Conservation (phyloP, 2,113 vertebrate species). For the Cavia porcellus region DNA sequence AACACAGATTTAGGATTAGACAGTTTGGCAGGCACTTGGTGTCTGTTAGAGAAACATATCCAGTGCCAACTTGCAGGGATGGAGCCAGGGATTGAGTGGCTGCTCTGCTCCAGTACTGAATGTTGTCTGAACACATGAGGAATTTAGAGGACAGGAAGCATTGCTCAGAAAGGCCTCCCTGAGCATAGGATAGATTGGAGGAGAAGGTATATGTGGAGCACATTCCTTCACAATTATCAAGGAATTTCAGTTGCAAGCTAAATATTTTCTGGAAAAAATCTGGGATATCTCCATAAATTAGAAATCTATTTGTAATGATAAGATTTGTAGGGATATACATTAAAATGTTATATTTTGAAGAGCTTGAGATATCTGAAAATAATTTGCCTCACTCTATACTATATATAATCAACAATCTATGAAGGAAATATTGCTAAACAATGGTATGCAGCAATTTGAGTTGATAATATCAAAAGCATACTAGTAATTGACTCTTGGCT, state of each 20-base stretch:
- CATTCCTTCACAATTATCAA: background rate
- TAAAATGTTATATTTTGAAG: slow-evolving; percentile 55
- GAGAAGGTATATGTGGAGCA: background rate
- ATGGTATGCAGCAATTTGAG: background rate
- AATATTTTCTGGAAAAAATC: slow-evolving; percentile 32
- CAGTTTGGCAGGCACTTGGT: background rate
- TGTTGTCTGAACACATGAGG: background rate
- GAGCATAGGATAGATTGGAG: background rate
- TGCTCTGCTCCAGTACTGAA: background rate
- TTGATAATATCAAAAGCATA: background rate
- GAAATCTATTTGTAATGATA: slow-evolving; percentile 17
- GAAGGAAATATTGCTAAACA: slow-evolving; percentile 24
- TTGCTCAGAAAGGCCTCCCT: background rate
- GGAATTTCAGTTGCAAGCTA: background rate
- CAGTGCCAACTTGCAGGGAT: background rate
- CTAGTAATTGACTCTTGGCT: background rate
- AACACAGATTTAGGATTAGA: background rate
- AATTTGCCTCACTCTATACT: background rate
- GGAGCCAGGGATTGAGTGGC: background rate
- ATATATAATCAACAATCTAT: background rate
- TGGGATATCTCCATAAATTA: background rate
- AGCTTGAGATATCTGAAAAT: slow-evolving; percentile 35
- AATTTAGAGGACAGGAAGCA: background rate
- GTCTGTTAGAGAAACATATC: background rate
- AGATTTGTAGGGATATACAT: slow-evolving; percentile 22